Evolutionary conservation across 2,797 vertebrate genomes (phyloP).

Genomic region (Artibeus jamaicensis): DNA sequence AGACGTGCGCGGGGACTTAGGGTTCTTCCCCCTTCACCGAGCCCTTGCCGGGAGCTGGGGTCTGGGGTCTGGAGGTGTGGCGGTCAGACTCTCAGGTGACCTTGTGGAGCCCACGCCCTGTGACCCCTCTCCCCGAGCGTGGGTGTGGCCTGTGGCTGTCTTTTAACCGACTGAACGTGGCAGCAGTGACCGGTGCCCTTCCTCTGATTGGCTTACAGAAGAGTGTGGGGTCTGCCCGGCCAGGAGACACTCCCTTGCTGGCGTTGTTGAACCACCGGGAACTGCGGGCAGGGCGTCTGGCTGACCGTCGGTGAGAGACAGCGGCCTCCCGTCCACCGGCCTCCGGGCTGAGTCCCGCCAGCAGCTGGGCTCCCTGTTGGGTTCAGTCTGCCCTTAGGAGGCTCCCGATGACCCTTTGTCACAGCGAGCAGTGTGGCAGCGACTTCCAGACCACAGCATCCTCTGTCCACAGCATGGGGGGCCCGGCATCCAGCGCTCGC

Average conservation of each 20-base stretch:
- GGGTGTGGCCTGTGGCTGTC: neutral
- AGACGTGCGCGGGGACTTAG: rapidly evolving
- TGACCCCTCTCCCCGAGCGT: rapidly evolving
- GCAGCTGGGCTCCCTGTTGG: no score
- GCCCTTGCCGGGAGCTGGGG: no score
- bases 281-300: neutral
- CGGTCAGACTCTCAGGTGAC: neutral
- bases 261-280: neutral
- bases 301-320: neutral
- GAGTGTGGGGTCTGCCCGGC: rapidly evolving
- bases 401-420: neutral
- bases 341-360: rapidly evolving
- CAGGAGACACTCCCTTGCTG: neutral
- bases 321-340: neutral
- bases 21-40: neutral
- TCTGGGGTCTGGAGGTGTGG: rapidly evolving
- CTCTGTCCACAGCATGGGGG: rapidly evolving
- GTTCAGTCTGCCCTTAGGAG: rapidly evolving
- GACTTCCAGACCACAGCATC: neutral
- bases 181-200: neutral
- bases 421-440: no score
- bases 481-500: rapidly evolving
- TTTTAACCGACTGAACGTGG: neutral
- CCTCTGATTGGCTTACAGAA: neutral
- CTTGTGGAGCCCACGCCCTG: rapidly evolving